phyloP scores from a whole-genome alignment of 2,113 vertebrate genomes.

The Hippolais icterina region DNA sequence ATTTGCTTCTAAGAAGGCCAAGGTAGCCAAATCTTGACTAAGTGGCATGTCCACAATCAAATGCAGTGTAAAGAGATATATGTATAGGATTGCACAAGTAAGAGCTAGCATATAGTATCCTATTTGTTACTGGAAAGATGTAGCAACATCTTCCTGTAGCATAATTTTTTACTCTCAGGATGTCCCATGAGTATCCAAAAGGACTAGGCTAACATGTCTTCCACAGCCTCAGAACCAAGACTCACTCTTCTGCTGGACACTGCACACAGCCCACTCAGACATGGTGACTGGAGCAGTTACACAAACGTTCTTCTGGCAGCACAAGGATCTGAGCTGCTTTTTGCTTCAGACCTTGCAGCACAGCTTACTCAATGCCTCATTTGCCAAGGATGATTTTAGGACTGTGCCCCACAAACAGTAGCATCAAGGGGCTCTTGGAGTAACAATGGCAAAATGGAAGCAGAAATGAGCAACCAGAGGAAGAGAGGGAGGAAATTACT shows the following conservation, averaged over 20 bases:
- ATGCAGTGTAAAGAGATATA: neutral
- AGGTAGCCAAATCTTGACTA: neutral
- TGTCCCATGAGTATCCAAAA: neutral
- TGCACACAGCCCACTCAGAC: fast-evolving
- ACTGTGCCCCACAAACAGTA: neutral
- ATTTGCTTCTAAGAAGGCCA: neutral
- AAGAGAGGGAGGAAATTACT: neutral
- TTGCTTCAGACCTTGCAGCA: neutral
- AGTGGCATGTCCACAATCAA: neutral
- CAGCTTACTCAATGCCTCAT: neutral
- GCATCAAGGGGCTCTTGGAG: neutral
- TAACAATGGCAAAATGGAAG: neutral
- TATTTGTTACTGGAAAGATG: neutral
- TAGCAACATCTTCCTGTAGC: neutral
- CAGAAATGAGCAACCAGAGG: neutral
- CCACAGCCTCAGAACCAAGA: neutral
- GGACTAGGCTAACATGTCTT: neutral
- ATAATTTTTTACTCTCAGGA: neutral
- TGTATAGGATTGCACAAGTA: neutral
- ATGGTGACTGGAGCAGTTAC: neutral
- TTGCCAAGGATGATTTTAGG: neutral
- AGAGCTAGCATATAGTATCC: neutral
- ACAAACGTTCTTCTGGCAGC: neutral
- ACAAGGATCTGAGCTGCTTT: neutral
- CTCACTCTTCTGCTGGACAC: neutral